phyloP scores from a whole-genome alignment of 2,113 vertebrate genomes.

The Plestiodon gilberti region DNA sequence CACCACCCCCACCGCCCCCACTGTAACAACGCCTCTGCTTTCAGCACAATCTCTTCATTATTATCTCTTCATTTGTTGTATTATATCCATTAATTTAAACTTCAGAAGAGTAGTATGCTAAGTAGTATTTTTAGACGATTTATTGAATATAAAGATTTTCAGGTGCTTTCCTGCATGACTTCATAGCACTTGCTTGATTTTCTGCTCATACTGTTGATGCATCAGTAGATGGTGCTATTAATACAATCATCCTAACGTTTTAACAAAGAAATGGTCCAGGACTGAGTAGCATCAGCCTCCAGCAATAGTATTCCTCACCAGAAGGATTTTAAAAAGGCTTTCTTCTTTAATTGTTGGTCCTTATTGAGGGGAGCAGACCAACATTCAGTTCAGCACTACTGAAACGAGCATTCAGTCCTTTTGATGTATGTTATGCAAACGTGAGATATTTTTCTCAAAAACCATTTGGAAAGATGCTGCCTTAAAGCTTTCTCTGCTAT shows the following conservation, averaged over 20 bases:
- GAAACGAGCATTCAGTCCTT: too few relatives aligned
- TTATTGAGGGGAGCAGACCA: neutral
- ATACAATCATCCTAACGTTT: neutral
- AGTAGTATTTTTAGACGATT: neutral
- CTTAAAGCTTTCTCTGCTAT: too few relatives aligned
- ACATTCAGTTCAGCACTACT: neutral
- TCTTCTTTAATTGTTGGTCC: neutral
- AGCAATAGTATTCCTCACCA: neutral
- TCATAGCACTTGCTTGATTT: neutral
- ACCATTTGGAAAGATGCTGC: too few relatives aligned
- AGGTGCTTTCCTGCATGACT: neutral
- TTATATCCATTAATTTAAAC: neutral
- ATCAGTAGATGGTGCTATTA: constrained; percentile 36
- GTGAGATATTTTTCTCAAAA: too few relatives aligned
- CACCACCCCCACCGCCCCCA: too few relatives aligned
- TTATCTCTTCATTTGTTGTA: neutral
- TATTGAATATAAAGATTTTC: neutral
- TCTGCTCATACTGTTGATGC: neutral
- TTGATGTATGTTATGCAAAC: too few relatives aligned
- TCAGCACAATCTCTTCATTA: too few relatives aligned
- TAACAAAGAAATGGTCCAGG: neutral
- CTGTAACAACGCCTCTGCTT: too few relatives aligned
- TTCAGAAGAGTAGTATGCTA: neutral
- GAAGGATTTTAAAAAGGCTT: neutral
- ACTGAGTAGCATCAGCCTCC: neutral